Evolutionary conservation across 2,113 vertebrate species (phyloP).

Genomic region (Scalopus aquaticus): DNA sequence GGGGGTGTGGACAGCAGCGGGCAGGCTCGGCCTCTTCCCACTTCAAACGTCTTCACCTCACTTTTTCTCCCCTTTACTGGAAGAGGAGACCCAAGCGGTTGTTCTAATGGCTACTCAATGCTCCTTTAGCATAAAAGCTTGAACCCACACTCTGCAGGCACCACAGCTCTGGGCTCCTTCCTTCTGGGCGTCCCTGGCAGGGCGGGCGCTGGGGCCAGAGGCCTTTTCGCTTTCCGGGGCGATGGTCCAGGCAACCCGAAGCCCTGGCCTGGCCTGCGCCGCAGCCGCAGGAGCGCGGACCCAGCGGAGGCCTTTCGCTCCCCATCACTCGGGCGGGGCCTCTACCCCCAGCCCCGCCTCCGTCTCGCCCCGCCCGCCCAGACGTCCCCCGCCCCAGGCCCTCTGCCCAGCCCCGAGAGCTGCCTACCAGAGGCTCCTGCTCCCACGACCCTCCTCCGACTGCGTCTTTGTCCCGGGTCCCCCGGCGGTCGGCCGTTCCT

Average conservation of each 20-base stretch:
- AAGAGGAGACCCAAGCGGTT: background rate
- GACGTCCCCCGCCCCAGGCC: background rate
- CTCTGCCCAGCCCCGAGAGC: rapidly evolving
- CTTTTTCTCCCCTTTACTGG: background rate
- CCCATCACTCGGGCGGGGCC: background rate
- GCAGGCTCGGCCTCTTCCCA: background rate
- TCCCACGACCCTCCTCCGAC: rapidly evolving
- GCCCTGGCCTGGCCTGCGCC: background rate
- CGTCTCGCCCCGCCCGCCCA: background rate
- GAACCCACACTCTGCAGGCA: background rate
- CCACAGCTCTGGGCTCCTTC: background rate
- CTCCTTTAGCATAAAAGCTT: background rate
- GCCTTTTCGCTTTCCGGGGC: background rate
- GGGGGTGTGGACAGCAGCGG: background rate
- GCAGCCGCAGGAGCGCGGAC: no score
- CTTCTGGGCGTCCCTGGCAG: background rate
- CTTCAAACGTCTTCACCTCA: background rate
- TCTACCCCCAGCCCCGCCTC: background rate
- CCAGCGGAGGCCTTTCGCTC: no score
- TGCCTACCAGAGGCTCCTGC: no score
- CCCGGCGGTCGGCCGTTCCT: rapidly evolving
- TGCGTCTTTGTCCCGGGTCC: rapidly evolving
- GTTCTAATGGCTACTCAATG: background rate
- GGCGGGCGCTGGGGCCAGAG: background rate
- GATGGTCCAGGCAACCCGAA: rapidly evolving